Evolutionary conservation across 2,797 vertebrate species (phyloP), one percentile per base, ranked within the genome.

Genomic region (Scomberomorus guttatus): DNA sequence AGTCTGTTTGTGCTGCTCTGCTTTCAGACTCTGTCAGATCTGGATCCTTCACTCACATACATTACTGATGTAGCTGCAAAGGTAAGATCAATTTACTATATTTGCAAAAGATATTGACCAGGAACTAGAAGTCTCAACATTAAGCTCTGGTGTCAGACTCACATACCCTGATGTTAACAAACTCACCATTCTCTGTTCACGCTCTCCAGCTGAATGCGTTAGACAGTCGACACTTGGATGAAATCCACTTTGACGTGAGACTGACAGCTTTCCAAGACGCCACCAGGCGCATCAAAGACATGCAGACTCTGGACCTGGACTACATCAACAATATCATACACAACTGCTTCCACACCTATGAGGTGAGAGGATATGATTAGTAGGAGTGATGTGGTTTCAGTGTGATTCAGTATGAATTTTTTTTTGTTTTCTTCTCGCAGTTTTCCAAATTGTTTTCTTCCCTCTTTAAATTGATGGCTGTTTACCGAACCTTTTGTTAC

Each of bases 311-410:
- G 85, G 98, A 99, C 89, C 68, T 96, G 22, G 91, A 94, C 92
- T 99, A 95, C 85, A 95, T 99, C 72, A 89, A 90, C 79, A 88
- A 92, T 0, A 82, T 99, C 89, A 94, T 98, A 87, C 95, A 99
- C 92, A 99, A 97, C 95, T 99, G 97, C 86, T 99, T 99, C 92
- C 96, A 99, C 88, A 97, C 97, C 9, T 96, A 97, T 76, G 97
- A 98, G 96, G 98, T 97, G 80, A 82, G 89, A 27, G 18, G 10
- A 46, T 51, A 0, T 8, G 18, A 50, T 18, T 20, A 9, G 18
- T 48, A 17, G 17, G 6, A 50, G 7, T 50, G 18, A 48, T 48
- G 6, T 18, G 6, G 2, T 9, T 20, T 20, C 46, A 50, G 18
- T 20, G 18, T 20, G 46, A 20, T 46, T 15, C 44, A 6, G 15